Conservation (phyloP, 2,797 vertebrate species). For the Microctenopoma stevenorrisi region DNA sequence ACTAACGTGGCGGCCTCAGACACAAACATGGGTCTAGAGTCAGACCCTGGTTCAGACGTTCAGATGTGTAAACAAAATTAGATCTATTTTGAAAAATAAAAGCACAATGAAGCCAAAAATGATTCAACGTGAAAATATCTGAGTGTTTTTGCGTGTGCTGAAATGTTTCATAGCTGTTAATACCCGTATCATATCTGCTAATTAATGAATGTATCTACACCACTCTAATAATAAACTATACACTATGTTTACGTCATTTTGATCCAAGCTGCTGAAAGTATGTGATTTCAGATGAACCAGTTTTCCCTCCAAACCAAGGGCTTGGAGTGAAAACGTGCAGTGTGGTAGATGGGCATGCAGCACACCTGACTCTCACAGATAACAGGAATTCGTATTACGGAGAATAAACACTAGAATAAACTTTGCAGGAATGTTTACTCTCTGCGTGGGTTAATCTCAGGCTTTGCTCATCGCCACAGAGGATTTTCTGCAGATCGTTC, state of each 20-base stretch:
- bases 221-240: constrained; percentile 5
- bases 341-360: not conserved
- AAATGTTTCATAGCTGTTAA: no score
- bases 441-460: not conserved
- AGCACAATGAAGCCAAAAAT: no score
- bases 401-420: no score
- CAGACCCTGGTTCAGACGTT: no score
- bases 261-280: not conserved
- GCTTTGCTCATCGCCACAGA: not conserved
- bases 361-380: no score
- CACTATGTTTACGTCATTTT: not conserved
- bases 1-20: no score
- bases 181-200: not conserved
- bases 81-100: no score
- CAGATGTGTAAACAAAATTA: no score
- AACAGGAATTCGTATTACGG: no score
- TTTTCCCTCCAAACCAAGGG: not conserved
- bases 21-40: no score
- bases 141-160: no score
- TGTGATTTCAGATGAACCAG: not conserved
- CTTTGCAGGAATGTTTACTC: not conserved
- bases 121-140: no score
- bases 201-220: not conserved
- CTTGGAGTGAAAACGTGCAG: not conserved
- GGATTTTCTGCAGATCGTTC: not conserved